Evolutionary conservation across 2,113 vertebrate species (phyloP).

Genomic region (Vidua chalybeata): DNA sequence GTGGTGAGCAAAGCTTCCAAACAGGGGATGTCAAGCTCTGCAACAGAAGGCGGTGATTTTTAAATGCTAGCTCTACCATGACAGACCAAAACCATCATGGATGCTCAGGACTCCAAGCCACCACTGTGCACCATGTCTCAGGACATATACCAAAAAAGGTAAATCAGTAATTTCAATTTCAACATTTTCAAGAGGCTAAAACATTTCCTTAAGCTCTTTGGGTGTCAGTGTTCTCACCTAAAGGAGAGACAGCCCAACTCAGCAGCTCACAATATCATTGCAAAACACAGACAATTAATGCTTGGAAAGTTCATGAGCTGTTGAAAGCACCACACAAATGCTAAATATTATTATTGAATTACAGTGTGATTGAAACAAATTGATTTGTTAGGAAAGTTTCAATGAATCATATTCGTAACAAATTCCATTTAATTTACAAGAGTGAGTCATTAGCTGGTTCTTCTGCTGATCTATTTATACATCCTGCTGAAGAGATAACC

Average conservation of each 20-base stretch:
- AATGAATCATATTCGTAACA: constrained; percentile 15
- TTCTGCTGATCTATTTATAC: constrained; percentile 5
- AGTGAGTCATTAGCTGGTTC: constrained; percentile 17
- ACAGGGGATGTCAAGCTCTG: background rate
- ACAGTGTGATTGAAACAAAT: constrained; percentile 36
- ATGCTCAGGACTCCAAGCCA: background rate
- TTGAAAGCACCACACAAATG: constrained; percentile 14
- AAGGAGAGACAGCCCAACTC: background rate
- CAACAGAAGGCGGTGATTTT: background rate
- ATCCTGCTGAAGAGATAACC: background rate
- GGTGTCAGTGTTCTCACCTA: background rate
- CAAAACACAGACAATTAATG: background rate
- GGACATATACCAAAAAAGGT: background rate
- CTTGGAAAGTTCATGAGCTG: background rate
- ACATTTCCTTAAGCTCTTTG: background rate
- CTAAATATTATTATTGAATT: constrained; percentile 45
- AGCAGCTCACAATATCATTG: background rate
- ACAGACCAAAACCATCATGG: background rate
- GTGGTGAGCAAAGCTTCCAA: background rate
- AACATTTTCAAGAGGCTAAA: background rate
- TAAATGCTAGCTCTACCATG: background rate
- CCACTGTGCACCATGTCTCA: background rate
- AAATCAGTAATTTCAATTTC: background rate
- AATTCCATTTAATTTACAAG: constrained; percentile 44
- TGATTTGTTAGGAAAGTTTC: constrained; percentile 38